Base-by-base conservation (phyloP, 1,140 invertebrate species). In the Drosophila tristis region DNA sequence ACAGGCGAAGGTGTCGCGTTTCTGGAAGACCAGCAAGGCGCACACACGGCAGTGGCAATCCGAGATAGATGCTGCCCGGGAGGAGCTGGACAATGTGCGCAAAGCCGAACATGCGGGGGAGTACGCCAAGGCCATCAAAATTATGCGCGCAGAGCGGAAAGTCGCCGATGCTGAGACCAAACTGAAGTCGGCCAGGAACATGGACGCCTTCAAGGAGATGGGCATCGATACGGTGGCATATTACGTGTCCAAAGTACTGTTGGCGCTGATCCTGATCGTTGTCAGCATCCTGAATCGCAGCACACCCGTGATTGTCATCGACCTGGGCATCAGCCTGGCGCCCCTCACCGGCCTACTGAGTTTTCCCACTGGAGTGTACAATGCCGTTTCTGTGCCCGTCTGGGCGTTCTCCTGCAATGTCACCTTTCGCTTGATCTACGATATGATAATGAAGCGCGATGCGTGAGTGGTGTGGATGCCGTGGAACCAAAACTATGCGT, bases 351-450 rank as follows among this genome's bases (percentile, higher is more conserved):
- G 85, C 0, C 42, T 92, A 1, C 62, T 92, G 2, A 91, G 85
- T 7, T 92, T 91, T 64, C 91, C 91, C 20, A 90, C 90, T 9
- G 89, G 89, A 16, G 61, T 91, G 2, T 67, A 70, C 4, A 87
- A 91, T 63, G 89, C 91, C 1, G 70, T 92, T 47, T 92, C 91
- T 0, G 89, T 91, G 53, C 89, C 85, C 2, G 65, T 65, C 2
- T 92, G 91, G 91, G 77, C 81, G 0, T 79, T 91, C 8, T 90
- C 90, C 3, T 91, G 90, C 53, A 91, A 90, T 60, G 66, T 91
- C 4, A 87, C 90, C 0, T 91, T 90, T 57, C 70, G 79, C 6
- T 53, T 78, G 16, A 26, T 90, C 1, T 82, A 86, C 13, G 49
- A 66, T 2, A n/a, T 87, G 35, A 35, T 77, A 2, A 82, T 78